These are phyloP conservation scores for Tortrix viridana DNA, from an alignment of 2,888 invertebrate genomes.

Conservation along the genomic window DNA sequence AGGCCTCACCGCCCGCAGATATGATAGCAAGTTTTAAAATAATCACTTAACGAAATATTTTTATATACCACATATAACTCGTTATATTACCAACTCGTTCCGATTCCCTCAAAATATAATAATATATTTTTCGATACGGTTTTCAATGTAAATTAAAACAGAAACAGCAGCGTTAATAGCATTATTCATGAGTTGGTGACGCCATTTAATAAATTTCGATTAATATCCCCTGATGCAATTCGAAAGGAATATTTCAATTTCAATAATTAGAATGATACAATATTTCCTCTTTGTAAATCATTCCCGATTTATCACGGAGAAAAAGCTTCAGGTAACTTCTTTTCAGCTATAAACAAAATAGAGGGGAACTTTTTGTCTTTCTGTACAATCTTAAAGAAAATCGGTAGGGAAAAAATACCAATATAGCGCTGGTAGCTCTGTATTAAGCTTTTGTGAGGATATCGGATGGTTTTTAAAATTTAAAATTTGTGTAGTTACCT, in stretches of 20 bases:
- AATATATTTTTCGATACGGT: conserved; percentile 15
- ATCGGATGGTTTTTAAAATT: no score
- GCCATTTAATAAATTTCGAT: conserved; percentile 29
- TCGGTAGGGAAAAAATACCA: no score
- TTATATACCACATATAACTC: not conserved
- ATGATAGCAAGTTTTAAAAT: not conserved
- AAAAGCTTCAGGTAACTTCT: no score
- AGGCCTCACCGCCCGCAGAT: no score
- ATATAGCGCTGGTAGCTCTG: no score
- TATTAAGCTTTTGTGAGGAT: no score
- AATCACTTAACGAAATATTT: no score
- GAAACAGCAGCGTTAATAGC: conserved; percentile 29
- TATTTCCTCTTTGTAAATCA: not conserved
- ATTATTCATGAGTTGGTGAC: conserved; percentile 35
- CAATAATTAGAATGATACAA: not conserved
- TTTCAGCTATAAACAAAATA: no score
- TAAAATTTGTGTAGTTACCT: no score
- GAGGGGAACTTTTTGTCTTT: no score
- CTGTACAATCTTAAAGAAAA: no score
- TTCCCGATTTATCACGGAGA: no score
- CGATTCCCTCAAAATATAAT: conserved; percentile 18
- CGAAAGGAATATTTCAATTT: conserved; percentile 19
- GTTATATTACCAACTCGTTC: conserved; percentile 1
- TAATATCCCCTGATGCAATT: conserved; percentile 18
- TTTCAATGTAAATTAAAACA: conserved; percentile 25